Evolutionary conservation across 2,797 vertebrate species (phyloP), one percentile per base, ranked within the genome.

Genomic region (Alca torda): DNA sequence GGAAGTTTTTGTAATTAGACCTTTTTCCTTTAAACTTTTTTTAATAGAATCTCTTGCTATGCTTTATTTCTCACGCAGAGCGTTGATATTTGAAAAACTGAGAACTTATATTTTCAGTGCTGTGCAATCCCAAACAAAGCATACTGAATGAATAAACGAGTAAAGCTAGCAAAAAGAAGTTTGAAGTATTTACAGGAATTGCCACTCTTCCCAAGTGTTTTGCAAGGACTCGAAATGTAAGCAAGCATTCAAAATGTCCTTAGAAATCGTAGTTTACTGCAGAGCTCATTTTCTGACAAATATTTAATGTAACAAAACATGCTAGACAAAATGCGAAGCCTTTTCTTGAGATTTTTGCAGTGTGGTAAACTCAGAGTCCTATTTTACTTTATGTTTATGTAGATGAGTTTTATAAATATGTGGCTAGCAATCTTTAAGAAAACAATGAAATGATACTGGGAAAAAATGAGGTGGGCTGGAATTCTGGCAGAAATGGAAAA

Each of bases 181-280:
- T 61, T 73, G 35, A 93, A 65, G 33, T 67, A 79, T 90, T 95
- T 94, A 73, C 24, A 59, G n/a, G 54, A 82, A 73, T 95, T 37
- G 28, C 37, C 46, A 72, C 4, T 89, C 83, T 93, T 46, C 50
- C 54, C 48, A 67, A 69, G 43, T 46, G 68, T 89, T 92, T 81
- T 87, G 37, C 53, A 90, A 81, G 50, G 43, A 90, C 63, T 86
- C 25, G 12, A 60, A 84, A 26, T 61, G 13, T 33, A 88, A 93
- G 20, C 33, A 84, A 93, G 11, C 20, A 77, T 90, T 90, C 39
- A 41, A 45, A 82, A 33, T 50, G 37, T 69, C 46, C 24, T 82
- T 59, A 61, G 46, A 76, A 24, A 79, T 87, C 33, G 13, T 65
- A 46, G 24, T 93, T 91, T 79, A 76, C 56, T 17, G 13, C 11